A percentile compares a stretch with the other conserved stretches of the same genome.
phyloP scores from a whole-genome alignment of 2,797 vertebrate species.

The Tangara arthus region DNA sequence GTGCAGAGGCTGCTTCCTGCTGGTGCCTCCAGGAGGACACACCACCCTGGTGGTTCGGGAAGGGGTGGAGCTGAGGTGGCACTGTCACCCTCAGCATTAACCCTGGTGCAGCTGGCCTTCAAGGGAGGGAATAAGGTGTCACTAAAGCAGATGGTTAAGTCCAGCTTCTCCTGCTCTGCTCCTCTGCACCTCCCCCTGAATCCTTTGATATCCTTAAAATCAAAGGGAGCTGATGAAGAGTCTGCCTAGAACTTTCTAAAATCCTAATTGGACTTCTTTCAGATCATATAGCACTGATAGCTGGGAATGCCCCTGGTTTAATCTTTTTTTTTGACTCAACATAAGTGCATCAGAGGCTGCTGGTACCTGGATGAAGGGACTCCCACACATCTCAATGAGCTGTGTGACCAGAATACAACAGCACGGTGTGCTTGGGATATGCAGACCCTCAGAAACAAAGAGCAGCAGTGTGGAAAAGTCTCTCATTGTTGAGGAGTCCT shows the following conservation, averaged over 20 bases:
- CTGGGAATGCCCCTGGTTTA: background rate
- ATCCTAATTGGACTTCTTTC: background rate
- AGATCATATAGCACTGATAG: background rate
- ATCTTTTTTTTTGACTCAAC: background rate
- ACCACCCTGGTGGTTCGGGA: background rate
- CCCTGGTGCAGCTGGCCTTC: background rate
- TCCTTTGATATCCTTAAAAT: background rate
- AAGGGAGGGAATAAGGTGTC: background rate
- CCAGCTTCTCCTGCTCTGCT: background rate
- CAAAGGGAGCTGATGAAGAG: background rate
- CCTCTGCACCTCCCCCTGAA: background rate
- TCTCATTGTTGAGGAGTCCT: background rate
- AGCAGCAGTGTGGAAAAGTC: background rate
- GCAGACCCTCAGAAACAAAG: background rate
- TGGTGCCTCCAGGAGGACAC: background rate
- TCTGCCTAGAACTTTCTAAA: background rate
- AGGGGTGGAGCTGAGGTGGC: background rate
- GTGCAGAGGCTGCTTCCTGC: background rate
- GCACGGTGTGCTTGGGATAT: accelerated
- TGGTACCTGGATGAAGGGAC: background rate
- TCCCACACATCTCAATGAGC: background rate
- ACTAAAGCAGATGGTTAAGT: background rate
- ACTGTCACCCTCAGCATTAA: background rate
- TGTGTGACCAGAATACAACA: background rate
- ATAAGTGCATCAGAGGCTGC: background rate